Evolutionary conservation across 1,140 invertebrate genomes (phyloP).

Genomic region (Aphis craccivora): DNA sequence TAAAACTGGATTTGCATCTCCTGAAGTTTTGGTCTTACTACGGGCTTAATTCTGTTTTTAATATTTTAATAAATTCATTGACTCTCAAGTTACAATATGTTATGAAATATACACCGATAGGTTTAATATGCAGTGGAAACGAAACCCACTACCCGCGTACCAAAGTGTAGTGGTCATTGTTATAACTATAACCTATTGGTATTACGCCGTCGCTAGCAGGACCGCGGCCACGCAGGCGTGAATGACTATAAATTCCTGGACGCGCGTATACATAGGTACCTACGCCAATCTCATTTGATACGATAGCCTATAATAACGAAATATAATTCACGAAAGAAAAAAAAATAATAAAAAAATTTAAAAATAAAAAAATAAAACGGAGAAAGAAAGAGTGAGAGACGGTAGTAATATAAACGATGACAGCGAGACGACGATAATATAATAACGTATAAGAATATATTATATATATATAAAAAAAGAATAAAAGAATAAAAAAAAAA

Average conservation of each 20-base stretch:
- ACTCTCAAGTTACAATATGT: not conserved
- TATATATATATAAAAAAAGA: not conserved
- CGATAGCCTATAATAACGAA: constrained; percentile 11
- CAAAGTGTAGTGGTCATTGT: not conserved
- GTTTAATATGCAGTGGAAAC: not conserved
- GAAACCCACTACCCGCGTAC: not conserved
- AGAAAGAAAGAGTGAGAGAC: not conserved
- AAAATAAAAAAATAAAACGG: not conserved
- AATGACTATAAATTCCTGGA: constrained; percentile 1
- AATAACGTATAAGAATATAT: not conserved
- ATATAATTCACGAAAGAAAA: not conserved
- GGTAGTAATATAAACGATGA: not conserved
- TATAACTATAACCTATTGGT: not conserved
- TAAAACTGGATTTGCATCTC: no score
- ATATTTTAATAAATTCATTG: not conserved
- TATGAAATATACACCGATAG: not conserved
- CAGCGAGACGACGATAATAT: not conserved
- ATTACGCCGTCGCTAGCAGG: not conserved
- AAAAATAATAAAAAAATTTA: no score
- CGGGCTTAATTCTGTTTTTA: not conserved
- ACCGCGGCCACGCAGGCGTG: not conserved
- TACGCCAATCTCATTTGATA: constrained; percentile 10
- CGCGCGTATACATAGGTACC: not conserved
- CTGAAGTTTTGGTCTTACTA: no score
- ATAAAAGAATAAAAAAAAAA: not conserved